Conservation (phyloP, 2,797 vertebrate genomes). For the Schizopygopsis malacanthus region DNA sequence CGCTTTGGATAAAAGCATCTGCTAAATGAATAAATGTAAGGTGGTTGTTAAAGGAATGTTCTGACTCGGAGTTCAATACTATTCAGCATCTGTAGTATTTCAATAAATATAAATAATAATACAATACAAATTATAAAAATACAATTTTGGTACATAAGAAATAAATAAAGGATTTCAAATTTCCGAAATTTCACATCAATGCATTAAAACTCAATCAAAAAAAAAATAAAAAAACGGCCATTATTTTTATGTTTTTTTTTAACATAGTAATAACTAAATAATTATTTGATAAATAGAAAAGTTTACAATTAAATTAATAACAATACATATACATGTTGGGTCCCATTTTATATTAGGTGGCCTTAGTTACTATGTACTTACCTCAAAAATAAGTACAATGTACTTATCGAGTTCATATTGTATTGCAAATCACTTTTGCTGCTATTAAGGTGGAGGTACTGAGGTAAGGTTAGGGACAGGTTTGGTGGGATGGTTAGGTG, state of each 20-base stretch:
- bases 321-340: no score
- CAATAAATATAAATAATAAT: background rate
- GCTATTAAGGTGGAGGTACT: no score
- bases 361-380: no score
- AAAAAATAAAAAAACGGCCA: no score
- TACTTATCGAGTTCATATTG: no score
- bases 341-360: no score
- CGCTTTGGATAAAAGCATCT: background rate
- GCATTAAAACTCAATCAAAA: background rate
- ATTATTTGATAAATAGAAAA: background rate
- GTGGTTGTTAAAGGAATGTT: no score
- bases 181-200: background rate
- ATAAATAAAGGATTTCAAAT: background rate
- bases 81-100: background rate
- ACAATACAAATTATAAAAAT: background rate
- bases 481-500: no score
- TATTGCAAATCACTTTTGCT: no score
- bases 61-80: background rate
- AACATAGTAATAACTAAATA: background rate
- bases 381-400: no score
- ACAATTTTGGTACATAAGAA: background rate
- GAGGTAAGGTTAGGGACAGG: no score
- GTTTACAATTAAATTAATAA: background rate
- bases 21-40: background rate
- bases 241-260: background rate